Conservation (phyloP, 2,797 vertebrate species). For the Coccyzus lansbergi region DNA sequence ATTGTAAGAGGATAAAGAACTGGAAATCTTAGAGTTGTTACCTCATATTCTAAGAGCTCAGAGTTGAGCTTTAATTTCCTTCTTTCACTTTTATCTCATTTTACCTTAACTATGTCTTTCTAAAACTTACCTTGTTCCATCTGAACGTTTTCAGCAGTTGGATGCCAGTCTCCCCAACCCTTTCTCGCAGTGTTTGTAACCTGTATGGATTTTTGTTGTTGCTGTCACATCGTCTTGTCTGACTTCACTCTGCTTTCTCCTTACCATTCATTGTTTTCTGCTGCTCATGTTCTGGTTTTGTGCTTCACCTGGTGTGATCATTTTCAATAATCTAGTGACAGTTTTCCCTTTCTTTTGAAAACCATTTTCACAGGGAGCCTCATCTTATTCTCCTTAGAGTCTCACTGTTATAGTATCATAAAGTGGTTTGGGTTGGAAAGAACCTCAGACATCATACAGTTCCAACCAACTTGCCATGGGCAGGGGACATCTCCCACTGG, state of each 20-base stretch:
- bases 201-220: not conserved
- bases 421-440: no score
- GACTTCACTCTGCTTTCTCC: not conserved
- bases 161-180: not conserved
- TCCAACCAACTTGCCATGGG: no score
- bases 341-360: not conserved
- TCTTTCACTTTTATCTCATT: not conserved
- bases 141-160: not conserved
- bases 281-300: not conserved
- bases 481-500: no score
- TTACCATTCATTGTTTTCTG: not conserved
- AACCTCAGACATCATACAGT: no score
- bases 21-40: not conserved
- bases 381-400: not conserved
- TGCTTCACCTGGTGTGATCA: not conserved
- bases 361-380: not conserved
- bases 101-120: not conserved
- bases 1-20: not conserved
- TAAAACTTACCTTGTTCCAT: not conserved
- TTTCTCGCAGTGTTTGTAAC: not conserved
- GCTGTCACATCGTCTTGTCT: not conserved
- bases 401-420: not conserved
- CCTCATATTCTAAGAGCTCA: not conserved
- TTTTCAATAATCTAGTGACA: not conserved
- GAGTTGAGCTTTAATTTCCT: not conserved